Conservation (phyloP, 1,140 invertebrate genomes). For the Nylanderia fulva region DNA sequence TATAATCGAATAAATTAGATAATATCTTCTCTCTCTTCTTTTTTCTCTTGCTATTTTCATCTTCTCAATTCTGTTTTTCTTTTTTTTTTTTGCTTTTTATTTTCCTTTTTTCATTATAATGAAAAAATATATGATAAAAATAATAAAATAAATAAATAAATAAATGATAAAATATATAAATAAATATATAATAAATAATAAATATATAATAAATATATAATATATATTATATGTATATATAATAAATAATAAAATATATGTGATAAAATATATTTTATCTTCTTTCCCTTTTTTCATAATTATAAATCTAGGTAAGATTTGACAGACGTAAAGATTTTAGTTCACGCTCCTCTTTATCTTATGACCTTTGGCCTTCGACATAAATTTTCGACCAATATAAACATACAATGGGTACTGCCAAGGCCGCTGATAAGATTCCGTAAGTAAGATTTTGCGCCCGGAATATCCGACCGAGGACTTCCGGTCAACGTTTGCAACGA, state of each 20-base stretch:
- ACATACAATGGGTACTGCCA: slow-evolving; percentile 26
- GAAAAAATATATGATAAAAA: too few relatives aligned
- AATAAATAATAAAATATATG: too few relatives aligned
- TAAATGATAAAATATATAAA: too few relatives aligned
- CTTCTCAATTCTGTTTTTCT: neutral
- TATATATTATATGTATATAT: too few relatives aligned
- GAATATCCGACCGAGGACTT: slow-evolving; percentile 55
- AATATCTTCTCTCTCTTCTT: neutral
- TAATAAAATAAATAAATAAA: too few relatives aligned
- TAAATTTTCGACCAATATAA: slow-evolving; percentile 10
- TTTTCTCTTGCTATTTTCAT: neutral
- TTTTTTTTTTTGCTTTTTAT: neutral
- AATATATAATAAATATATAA: too few relatives aligned
- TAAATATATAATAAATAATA: too few relatives aligned
- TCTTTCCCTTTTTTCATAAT: neutral
- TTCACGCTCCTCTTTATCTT: neutral
- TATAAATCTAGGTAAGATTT: neutral
- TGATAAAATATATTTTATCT: too few relatives aligned
- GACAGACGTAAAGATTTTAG: neutral
- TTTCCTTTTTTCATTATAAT: neutral
- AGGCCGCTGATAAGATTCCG: slow-evolving; percentile 64
- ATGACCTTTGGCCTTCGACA: slow-evolving; percentile 40
- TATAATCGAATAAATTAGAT: slow-evolving; percentile 3
- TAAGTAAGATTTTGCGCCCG: slow-evolving; percentile 25
- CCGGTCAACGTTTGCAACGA: slow-evolving; percentile 60